Base-by-base conservation (phyloP, 2,797 vertebrate genomes). In the Oryzias sinensis region DNA sequence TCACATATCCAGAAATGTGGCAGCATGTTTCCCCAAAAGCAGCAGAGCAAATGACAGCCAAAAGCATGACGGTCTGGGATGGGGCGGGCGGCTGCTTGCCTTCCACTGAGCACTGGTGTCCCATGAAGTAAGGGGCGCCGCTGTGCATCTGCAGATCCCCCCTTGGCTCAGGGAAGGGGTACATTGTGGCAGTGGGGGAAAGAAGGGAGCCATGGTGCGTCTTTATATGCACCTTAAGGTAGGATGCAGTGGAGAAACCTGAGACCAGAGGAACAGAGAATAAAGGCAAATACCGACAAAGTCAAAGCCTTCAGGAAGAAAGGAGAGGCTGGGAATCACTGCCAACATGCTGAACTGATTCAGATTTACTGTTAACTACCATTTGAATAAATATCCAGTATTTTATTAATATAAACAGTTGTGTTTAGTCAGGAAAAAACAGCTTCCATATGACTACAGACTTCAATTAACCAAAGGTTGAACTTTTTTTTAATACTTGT, bases 151-250 rank as follows among this genome's bases (percentile, higher is more conserved):
- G 96, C 88, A 93, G 92, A 85, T 96, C 95, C 77, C 86, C 86
- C 93, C 94, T 93, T 84, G 94, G 93, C 90, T 94, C 97, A 88
- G 94, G 88, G 88, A 92, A 98, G 93, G 93, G 91, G 84, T 92
- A 90, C 78, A 89, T 80, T 82, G 90, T 70, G 79, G 88, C 80
- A 70, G 90, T 83, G 77, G 85, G 89, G 76, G 90, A 86, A 72
- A 91, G 85, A 73, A 88, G 92, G 91, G 96, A 93, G 94, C 96
- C 95, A 88, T 99, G 97, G 93, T 99, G 97, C 89, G 94, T 97
- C 97, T 99, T 99, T 95, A 98, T 94, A 92, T 99, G 97, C 94
- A 98, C 96, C 95, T 98, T 99, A 96, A 99, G 97, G 95, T 99
- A 99, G 94, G 97, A 99, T 83, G 97, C 96, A 92, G 96, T 98